Conservation (phyloP, 2,797 vertebrate genomes). For the Triplophysa yarkandensis region DNA sequence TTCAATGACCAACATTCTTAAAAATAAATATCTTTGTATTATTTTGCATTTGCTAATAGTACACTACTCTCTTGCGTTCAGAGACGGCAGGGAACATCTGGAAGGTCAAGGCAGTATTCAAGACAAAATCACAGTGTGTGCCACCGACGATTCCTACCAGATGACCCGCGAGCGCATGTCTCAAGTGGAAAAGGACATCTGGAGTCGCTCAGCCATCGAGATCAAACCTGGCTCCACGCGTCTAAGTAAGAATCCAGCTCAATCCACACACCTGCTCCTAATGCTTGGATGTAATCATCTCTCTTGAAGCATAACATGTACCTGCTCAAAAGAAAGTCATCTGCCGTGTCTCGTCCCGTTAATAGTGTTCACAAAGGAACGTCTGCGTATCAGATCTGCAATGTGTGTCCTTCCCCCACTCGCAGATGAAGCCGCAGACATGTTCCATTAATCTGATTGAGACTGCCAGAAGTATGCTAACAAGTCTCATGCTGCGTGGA, state of each 20-base stretch:
- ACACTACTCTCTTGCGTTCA: slow-evolving; percentile 51
- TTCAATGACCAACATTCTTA: too few relatives aligned
- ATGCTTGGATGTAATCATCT: not conserved
- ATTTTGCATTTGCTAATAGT: not conserved
- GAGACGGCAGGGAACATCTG: slow-evolving; percentile 79
- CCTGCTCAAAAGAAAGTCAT: slow-evolving; percentile 55
- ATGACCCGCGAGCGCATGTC: slow-evolving; percentile 77
- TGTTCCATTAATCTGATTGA: slow-evolving; percentile 66
- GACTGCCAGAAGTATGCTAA: slow-evolving; percentile 68
- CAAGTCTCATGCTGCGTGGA: slow-evolving; percentile 65
- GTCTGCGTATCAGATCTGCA: not conserved
- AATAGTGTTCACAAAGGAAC: slow-evolving; percentile 62
- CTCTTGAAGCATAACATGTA: slow-evolving; percentile 50
- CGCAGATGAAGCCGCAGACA: slow-evolving; percentile 63
- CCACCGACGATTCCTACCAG: slow-evolving; percentile 83
- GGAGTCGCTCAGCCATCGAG: slow-evolving; percentile 80
- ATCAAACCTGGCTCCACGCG: slow-evolving; percentile 75
- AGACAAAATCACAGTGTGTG: slow-evolving; percentile 87
- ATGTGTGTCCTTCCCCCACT: not conserved
- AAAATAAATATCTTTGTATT: not conserved
- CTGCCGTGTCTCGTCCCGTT: slow-evolving; percentile 53
- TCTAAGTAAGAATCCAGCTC: slow-evolving; percentile 70
- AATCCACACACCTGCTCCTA: not conserved
- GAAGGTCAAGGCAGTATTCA: slow-evolving; percentile 84
- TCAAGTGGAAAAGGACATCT: slow-evolving; percentile 81